Conservation (phyloP, 2,888 invertebrate genomes). For the Spodoptera exigua region DNA sequence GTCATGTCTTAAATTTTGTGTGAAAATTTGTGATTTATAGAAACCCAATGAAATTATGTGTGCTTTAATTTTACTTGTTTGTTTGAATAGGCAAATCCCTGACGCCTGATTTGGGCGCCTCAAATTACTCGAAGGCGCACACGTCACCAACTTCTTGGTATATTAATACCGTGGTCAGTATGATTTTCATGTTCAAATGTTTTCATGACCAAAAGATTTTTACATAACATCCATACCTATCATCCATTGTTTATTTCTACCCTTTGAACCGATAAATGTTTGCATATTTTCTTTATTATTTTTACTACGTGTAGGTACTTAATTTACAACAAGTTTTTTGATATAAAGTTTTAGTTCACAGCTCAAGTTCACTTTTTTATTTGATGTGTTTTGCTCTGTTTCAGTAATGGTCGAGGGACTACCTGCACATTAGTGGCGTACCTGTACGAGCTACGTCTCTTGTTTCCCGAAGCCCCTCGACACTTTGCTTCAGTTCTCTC, state of each 20-base stretch:
- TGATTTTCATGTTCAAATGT: slow-evolving; percentile 43
- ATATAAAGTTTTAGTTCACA: too few species aligned
- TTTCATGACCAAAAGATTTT: slow-evolving; percentile 8
- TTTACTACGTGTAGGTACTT: too few species aligned
- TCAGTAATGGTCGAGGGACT: slow-evolving; percentile 20
- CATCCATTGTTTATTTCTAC: too few species aligned
- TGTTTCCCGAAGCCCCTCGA: background rate
- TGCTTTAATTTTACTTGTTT: slow-evolving; percentile 37
- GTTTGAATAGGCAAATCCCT: slow-evolving; percentile 30
- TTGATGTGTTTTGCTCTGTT: slow-evolving; percentile 1
- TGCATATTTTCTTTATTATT: too few species aligned
- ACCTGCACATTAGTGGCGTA: background rate
- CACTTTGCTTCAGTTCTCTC: background rate
- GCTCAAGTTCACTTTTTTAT: background rate
- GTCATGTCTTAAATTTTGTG: slow-evolving; percentile 64
- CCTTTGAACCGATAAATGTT: too few species aligned
- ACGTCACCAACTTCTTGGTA: slow-evolving; percentile 17
- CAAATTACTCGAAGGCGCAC: slow-evolving; percentile 30
- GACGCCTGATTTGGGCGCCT: slow-evolving; percentile 36
- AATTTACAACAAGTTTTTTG: too few species aligned
- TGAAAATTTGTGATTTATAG: slow-evolving; percentile 53
- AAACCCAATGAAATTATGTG: slow-evolving; percentile 63
- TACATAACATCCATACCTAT: too few species aligned
- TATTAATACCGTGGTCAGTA: slow-evolving; percentile 40
- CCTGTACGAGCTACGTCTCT: slow-evolving; percentile 4